phyloP scores from a whole-genome alignment of 64 coral and sea anemone species.

The Stylophora pistillata region DNA sequence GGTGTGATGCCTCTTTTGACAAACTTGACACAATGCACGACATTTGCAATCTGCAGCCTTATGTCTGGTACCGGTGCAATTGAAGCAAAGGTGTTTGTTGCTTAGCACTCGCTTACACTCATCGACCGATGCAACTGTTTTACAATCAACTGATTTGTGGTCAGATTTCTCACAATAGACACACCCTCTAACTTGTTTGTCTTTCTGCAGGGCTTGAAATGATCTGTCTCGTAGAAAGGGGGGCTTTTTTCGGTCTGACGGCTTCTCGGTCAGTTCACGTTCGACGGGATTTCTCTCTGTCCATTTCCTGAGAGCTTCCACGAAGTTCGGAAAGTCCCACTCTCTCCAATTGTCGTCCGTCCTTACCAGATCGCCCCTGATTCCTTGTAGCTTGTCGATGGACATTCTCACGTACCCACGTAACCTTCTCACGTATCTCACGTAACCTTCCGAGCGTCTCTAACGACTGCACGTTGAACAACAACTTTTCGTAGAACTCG shows the following conservation, averaged over 20 bases:
- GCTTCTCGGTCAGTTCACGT: neutral
- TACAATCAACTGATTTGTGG: constrained; percentile 55
- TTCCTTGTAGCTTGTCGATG: constrained; percentile 51
- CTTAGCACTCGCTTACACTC: constrained; percentile 45
- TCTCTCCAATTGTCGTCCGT: constrained; percentile 52
- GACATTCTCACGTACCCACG: constrained; percentile 58
- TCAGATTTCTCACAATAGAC: constrained; percentile 44
- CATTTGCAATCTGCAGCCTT: constrained; percentile 47
- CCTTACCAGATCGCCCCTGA: constrained; percentile 57
- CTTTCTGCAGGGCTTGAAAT: neutral
- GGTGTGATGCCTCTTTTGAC: constrained; percentile 36
- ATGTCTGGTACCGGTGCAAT: constrained; percentile 33
- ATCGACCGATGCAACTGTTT: neutral
- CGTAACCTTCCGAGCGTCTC: constrained; percentile 55
- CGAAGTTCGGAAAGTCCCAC: constrained; percentile 37
- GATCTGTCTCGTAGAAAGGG: neutral
- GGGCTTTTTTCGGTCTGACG: too few relatives aligned
- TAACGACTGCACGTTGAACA: constrained; percentile 51
- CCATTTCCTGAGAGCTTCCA: constrained; percentile 58
- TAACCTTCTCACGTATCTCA: constrained; percentile 5
- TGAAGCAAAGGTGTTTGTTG: constrained; percentile 48
- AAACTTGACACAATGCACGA: neutral
- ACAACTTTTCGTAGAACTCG: neutral
- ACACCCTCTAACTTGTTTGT: neutral
- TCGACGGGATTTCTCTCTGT: constrained; percentile 47